Percentiles rank a stretch among this genome's conserved stretches.
Conservation (phyloP, 2,113 vertebrate species). For the Macquaria australasica region DNA sequence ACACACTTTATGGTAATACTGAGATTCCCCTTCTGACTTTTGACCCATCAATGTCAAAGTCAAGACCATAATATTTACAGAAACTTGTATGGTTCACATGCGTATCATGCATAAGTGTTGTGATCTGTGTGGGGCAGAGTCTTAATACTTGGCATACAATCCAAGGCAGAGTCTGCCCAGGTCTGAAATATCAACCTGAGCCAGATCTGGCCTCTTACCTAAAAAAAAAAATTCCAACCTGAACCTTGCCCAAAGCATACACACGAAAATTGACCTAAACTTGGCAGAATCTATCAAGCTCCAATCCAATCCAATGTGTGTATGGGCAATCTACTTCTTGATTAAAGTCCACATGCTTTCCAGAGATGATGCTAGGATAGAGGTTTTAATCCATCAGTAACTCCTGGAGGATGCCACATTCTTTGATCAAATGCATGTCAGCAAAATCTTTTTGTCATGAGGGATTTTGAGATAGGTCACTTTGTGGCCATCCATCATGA, state of each 20-base stretch:
- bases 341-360: not conserved
- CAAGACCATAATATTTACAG: not conserved
- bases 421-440: constrained; percentile 21
- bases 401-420: not conserved
- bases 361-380: not conserved
- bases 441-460: constrained; percentile 22
- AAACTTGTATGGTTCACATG: not conserved
- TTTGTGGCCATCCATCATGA: constrained; percentile 4
- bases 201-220: no score
- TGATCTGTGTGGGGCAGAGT: not conserved
- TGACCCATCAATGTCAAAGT: not conserved
- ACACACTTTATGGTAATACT: not conserved
- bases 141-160: not conserved
- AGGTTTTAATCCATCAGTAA: constrained; percentile 5
- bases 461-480: constrained; percentile 22
- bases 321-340: not conserved
- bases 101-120: not conserved
- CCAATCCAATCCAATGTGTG: no score
- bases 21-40: not conserved
- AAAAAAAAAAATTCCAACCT: no score
- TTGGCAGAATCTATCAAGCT: not conserved
- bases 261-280: not conserved
- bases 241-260: no score
- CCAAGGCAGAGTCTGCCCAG: no score
- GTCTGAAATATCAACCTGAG: not conserved